phyloP scores from a whole-genome alignment of 2,797 vertebrate genomes.

The Danio choprae region DNA sequence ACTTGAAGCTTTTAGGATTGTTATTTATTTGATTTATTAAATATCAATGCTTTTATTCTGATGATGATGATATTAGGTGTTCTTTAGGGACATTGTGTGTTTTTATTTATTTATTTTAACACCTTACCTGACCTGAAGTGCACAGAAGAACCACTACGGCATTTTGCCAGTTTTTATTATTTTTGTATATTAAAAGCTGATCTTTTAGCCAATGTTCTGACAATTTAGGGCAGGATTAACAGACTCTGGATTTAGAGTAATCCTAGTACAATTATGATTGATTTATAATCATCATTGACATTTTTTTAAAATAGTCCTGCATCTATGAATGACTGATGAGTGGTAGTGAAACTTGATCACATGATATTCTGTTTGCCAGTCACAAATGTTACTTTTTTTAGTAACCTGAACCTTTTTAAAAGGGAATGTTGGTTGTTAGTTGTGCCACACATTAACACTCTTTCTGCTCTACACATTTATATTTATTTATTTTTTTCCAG shows the following conservation, averaged over 20 bases:
- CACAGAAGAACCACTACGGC: background rate
- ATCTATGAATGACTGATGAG: background rate
- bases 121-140: background rate
- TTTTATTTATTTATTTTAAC: background rate
- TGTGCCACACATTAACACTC: background rate
- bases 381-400: background rate
- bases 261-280: background rate
- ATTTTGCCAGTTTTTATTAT: background rate
- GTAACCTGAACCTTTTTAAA: background rate
- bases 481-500: background rate
- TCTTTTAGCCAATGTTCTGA: background rate
- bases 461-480: background rate
- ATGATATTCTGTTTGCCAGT: conserved; percentile 17
- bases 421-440: background rate
- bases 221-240: background rate
- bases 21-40: conserved; percentile 1
- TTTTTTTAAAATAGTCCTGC: background rate
- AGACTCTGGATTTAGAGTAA: background rate
- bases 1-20: background rate
- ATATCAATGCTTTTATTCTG: conserved; percentile 1
- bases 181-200: background rate
- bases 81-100: background rate
- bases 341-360: background rate
- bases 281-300: background rate
- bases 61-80: background rate